Percentiles rank a stretch among this genome's conserved stretches.
These are phyloP conservation scores for Macaca mulatta DNA, from an alignment of 2,113 vertebrate genomes.

Conservation along the genomic window DNA sequence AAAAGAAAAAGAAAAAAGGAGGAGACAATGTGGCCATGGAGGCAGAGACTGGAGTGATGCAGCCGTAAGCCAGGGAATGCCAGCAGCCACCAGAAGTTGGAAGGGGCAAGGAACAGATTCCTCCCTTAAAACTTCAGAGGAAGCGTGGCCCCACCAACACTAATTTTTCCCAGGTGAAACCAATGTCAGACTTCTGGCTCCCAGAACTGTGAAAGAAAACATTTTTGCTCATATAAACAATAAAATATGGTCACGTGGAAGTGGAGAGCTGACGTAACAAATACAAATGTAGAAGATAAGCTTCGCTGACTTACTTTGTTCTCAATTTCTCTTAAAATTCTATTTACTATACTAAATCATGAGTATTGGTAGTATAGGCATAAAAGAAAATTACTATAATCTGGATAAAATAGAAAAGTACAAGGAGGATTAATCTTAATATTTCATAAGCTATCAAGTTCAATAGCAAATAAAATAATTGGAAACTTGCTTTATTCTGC, in stretches of 20 bases:
- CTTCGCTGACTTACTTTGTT: constrained; percentile 16
- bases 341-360: constrained; percentile 59
- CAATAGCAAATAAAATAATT: constrained; percentile 31
- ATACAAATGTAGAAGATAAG: background rate
- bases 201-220: background rate
- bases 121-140: background rate
- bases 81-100: no score
- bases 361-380: background rate
- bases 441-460: background rate
- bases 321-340: constrained; percentile 59
- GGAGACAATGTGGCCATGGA: fast-evolving
- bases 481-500: background rate
- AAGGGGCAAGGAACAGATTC: background rate
- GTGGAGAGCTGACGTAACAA: background rate
- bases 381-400: constrained; percentile 41
- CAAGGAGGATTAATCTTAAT: background rate
- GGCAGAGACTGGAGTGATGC: background rate
- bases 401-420: constrained; percentile 37
- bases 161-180: background rate
- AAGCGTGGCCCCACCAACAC: background rate
- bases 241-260: background rate
- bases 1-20: background rate
- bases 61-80: background rate
- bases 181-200: background rate
- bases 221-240: background rate